These are phyloP conservation scores for Chelidonichthys spinosus DNA, from an alignment of 2,797 vertebrate species.

Conservation along the genomic window DNA sequence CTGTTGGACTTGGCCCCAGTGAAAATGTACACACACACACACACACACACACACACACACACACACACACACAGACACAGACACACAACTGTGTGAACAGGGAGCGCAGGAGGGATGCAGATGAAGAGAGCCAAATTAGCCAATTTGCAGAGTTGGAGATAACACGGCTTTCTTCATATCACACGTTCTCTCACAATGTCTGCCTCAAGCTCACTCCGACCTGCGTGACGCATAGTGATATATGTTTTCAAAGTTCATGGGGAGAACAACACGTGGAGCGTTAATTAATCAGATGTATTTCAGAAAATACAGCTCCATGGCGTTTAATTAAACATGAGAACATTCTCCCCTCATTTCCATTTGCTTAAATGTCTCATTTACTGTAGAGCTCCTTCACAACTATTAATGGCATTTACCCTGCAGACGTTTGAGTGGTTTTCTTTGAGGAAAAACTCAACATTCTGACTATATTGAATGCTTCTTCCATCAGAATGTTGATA, in stretches of 20 bases:
- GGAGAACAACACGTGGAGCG: constrained; percentile 48
- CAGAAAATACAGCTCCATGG: constrained; percentile 19
- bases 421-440: neutral
- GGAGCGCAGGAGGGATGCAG: constrained; percentile 45
- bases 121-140: constrained; percentile 68
- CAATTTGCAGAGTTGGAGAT: constrained; percentile 67
- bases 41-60: constrained; percentile 26
- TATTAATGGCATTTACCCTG: neutral
- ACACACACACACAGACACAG: constrained; percentile 15
- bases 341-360: neutral
- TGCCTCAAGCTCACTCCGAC: constrained; percentile 37
- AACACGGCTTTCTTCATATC: constrained; percentile 62
- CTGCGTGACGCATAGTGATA: constrained; percentile 34
- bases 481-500: too few species aligned
- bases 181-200: constrained; percentile 53
- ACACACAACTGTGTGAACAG: constrained; percentile 12
- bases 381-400: neutral
- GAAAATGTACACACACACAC: constrained; percentile 28
- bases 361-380: constrained; percentile 6
- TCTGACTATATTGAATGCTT: neutral
- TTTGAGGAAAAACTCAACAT: neutral
- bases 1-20: constrained; percentile 17
- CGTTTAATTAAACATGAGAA: constrained; percentile 9
- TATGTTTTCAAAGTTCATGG: constrained; percentile 42
- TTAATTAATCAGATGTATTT: constrained; percentile 34